Evolutionary conservation across 1,140 invertebrate genomes (phyloP).

Genomic region (Drosophila subpulchrella): DNA sequence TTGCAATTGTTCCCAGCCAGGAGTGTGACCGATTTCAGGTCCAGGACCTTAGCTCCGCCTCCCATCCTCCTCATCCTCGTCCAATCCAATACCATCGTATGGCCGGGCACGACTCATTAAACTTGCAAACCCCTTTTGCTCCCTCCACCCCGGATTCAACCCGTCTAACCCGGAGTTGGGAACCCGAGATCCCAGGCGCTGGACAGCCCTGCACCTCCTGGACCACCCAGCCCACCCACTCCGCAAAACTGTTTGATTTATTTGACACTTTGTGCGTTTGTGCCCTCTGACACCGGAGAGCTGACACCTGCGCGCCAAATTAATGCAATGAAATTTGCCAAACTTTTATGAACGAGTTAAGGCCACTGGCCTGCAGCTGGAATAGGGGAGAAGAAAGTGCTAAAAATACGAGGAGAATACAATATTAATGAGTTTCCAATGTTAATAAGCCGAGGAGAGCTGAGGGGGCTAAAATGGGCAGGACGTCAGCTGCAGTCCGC

Average conservation of each 20-base stretch:
- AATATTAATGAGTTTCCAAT: constrained; percentile 82
- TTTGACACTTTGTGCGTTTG: constrained; percentile 59
- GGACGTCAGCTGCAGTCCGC: constrained; percentile 71
- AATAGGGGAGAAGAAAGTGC: constrained; percentile 7
- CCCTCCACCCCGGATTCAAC: background rate
- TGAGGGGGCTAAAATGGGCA: constrained; percentile 9
- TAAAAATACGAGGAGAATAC: constrained; percentile 43
- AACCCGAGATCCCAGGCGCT: constrained; percentile 19
- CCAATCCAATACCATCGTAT: constrained; percentile 20
- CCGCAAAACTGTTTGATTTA: constrained; percentile 58
- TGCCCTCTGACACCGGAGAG: constrained; percentile 38
- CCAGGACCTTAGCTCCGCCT: constrained; percentile 22
- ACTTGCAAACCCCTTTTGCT: constrained; percentile 27
- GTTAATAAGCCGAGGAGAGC: constrained; percentile 68
- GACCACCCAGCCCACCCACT: background rate
- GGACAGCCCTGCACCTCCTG: constrained; percentile 13
- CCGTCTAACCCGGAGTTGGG: background rate
- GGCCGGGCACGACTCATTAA: constrained; percentile 61
- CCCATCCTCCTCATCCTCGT: background rate
- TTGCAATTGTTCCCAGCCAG: constrained; percentile 53
- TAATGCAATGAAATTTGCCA: constrained; percentile 76
- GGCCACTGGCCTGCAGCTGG: constrained; percentile 13
- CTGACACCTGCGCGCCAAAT: constrained; percentile 70
- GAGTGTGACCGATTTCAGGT: constrained; percentile 25
- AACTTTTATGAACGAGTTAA: constrained; percentile 79